Conservation (phyloP, 1,140 invertebrate genomes). For the Leptinotarsa texana region DNA sequence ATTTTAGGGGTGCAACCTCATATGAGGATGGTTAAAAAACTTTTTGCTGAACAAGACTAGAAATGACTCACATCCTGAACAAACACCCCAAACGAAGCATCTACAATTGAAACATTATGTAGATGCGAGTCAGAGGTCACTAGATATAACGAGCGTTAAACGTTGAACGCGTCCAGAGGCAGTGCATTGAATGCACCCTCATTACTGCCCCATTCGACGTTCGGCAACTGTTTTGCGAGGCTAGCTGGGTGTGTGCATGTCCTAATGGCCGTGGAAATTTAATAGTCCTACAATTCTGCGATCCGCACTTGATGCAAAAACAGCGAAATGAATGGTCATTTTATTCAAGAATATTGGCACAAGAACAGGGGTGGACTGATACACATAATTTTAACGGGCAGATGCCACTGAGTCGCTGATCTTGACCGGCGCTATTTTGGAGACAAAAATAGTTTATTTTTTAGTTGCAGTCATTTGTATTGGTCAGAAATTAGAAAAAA, state of each 20-base stretch:
- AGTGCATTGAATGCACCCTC: slow-evolving; percentile 36
- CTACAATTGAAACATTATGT: slow-evolving; percentile 17
- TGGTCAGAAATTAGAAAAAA: too few species aligned
- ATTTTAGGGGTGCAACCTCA: too few species aligned
- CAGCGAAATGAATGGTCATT: slow-evolving; percentile 42
- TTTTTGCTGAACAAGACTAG: neutral
- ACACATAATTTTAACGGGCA: too few species aligned
- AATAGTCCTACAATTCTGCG: slow-evolving; percentile 10
- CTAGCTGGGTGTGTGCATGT: slow-evolving; percentile 7
- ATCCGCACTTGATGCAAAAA: slow-evolving; percentile 34
- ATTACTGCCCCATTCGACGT: slow-evolving; percentile 30
- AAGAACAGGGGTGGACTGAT: too few species aligned
- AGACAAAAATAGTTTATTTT: too few species aligned
- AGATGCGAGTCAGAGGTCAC: slow-evolving; percentile 27
- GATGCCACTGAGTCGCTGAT: too few species aligned
- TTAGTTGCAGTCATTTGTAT: too few species aligned
- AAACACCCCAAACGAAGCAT: neutral
- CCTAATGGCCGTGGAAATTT: slow-evolving; percentile 45
- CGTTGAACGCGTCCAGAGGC: slow-evolving; percentile 8
- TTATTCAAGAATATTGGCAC: slow-evolving; percentile 14
- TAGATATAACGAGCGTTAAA: slow-evolving; percentile 27
- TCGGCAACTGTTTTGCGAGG: slow-evolving; percentile 23
- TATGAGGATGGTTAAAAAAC: too few species aligned
- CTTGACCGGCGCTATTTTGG: too few species aligned
- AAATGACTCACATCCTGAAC: neutral